These are phyloP conservation scores for Smithornis capensis DNA, from an alignment of 2,113 vertebrate genomes.

Conservation along the genomic window DNA sequence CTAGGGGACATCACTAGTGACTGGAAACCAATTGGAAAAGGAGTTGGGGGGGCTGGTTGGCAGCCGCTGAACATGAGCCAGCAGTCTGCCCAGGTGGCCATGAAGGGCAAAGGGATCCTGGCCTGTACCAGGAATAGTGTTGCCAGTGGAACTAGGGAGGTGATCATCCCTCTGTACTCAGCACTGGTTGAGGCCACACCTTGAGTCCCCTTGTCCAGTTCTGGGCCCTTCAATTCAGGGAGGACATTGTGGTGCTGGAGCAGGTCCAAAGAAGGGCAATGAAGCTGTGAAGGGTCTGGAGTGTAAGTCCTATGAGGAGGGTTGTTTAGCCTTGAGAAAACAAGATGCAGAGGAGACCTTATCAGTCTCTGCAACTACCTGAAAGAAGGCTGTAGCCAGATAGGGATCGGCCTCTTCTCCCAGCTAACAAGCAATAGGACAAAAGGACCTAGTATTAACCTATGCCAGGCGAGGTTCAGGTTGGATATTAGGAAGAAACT, in stretches of 20 bases:
- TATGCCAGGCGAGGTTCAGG: background rate
- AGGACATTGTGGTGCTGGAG: background rate
- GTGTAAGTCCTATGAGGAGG: background rate
- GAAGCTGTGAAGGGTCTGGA: background rate
- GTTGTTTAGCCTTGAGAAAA: background rate
- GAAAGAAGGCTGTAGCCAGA: background rate
- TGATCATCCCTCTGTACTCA: background rate
- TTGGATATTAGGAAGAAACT: background rate
- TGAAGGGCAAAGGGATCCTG: background rate
- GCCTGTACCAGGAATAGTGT: background rate
- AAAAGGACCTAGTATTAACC: background rate
- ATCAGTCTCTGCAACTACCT: background rate
- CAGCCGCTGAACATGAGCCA: background rate
- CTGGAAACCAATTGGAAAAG: background rate
- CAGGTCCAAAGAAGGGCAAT: background rate
- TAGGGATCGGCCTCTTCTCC: too few relatives aligned
- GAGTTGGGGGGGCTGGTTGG: background rate
- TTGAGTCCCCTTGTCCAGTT: too few relatives aligned
- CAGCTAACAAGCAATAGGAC: rapidly evolving
- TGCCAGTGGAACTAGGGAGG: background rate
- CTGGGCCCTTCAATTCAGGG: background rate
- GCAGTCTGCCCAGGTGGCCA: background rate
- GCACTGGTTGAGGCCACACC: too few relatives aligned
- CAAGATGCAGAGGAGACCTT: background rate
- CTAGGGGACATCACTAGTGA: too few relatives aligned